Evolutionary conservation across 2,113 vertebrate species (phyloP).

Genomic region (Ahaetulla prasina): DNA sequence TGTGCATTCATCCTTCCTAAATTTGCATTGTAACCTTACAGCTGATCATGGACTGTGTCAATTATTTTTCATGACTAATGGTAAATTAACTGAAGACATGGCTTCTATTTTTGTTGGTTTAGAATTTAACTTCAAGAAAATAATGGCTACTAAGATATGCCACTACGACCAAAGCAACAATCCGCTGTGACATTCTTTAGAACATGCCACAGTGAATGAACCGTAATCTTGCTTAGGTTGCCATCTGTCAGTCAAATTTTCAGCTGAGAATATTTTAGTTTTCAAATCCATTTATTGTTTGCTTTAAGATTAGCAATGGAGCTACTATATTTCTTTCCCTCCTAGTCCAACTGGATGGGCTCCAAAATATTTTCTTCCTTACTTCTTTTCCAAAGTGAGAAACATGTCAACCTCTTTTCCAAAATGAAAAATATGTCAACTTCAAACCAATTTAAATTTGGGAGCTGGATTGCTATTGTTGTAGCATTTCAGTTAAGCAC

Average conservation of each 20-base stretch:
- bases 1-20: constrained; percentile 4
- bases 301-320: not conserved
- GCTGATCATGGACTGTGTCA: not conserved
- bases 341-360: not conserved
- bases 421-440: not conserved
- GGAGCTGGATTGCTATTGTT: not conserved
- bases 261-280: not conserved
- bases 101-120: not conserved
- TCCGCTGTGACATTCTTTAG: not conserved
- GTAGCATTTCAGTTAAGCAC: not conserved
- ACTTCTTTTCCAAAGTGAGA: not conserved
- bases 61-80: constrained; percentile 1
- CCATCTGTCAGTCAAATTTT: not conserved
- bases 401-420: not conserved
- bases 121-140: not conserved
- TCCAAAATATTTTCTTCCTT: not conserved
- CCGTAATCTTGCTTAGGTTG: not conserved
- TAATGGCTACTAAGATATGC: not conserved
- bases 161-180: not conserved
- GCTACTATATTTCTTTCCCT: too few relatives aligned
- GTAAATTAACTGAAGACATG: not conserved
- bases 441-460: not conserved
- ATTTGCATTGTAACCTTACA: not conserved
- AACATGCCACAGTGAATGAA: not conserved
- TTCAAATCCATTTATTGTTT: not conserved